Base-by-base conservation (phyloP, 1,140 invertebrate species). In the Palaemon carinicauda region DNA sequence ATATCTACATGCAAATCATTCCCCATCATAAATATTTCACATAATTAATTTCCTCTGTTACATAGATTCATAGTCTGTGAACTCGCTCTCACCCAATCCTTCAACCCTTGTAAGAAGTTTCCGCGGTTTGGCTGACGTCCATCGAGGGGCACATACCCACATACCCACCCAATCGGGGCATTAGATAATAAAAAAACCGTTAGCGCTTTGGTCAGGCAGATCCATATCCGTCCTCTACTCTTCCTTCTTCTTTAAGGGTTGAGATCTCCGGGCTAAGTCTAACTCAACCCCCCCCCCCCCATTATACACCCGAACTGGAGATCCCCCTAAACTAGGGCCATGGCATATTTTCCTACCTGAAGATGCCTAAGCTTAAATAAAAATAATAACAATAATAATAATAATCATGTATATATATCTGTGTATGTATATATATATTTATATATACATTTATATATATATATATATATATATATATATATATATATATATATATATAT, bases 181-280 rank as follows among this genome's bases (percentile, higher is more conserved):
- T 85, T 80, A 86, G 77, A 86, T 86, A 86, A 86, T 86, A 86
- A 86, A 86, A n/a, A 86, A 86, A 86, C 83, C 83, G 83, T 86
- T 86, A 86, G 77, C 74, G 24, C 33, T 77, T 52, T 71, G 65
- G 41, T 12, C 83, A 65, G 77, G 80, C 83, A 80, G 78, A 86
- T 86, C 83, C 77, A 86, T 86, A 86, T 86, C 83, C 83, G 71
- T 52, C 31, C 54, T 52, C 71, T 86, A 80, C 80, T 65, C 83
- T 54, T 52, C 31, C 54, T 52, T 54, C 71, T 69, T 85, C 52
- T 77, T 80, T 60, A 73, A 86, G 83, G 83, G 83, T 80, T 80
- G 73, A 73, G 69, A 24, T 24, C 19, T 21, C 14, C 51, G 51
- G 21, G 21, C 24, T 56, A 17, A 21, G 19, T 31, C 71, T 69